phyloP scores from a whole-genome alignment of 2,797 vertebrate species.

The Hypotaenidia okinawae region DNA sequence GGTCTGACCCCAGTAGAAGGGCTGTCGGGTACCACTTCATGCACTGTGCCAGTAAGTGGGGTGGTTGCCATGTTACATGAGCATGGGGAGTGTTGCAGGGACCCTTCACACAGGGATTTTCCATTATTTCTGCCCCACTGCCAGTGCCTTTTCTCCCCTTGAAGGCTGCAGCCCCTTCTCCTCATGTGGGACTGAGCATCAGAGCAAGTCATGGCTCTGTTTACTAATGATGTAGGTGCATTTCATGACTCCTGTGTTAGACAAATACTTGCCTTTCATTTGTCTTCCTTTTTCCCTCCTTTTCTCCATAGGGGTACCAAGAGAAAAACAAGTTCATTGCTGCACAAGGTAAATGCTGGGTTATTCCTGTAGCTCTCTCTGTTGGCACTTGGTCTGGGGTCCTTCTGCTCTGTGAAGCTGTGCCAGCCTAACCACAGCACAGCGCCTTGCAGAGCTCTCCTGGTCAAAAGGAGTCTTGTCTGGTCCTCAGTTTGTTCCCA shows the following conservation, averaged over 20 bases:
- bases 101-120: not conserved
- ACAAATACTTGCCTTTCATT: not conserved
- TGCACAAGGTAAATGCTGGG: constrained; percentile 87
- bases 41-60: not conserved
- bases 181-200: not conserved
- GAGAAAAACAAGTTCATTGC: constrained; percentile 99
- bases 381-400: not conserved
- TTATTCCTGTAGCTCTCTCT: not conserved
- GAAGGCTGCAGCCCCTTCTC: not conserved
- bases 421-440: not conserved
- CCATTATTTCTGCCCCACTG: not conserved
- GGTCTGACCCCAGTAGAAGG: not conserved
- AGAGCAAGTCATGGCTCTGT: not conserved
- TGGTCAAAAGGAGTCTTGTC: not conserved
- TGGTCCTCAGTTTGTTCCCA: not conserved
- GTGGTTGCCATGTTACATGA: rapidly evolving
- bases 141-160: not conserved
- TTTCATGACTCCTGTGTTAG: not conserved
- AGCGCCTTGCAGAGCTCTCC: not conserved
- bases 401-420: not conserved
- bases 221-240: not conserved
- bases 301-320: constrained; percentile 88
- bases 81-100: not conserved
- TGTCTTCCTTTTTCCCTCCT: not conserved
- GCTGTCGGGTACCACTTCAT: not conserved